Base-by-base conservation (phyloP, 2,113 vertebrate genomes). In the Suncus etruscus region DNA sequence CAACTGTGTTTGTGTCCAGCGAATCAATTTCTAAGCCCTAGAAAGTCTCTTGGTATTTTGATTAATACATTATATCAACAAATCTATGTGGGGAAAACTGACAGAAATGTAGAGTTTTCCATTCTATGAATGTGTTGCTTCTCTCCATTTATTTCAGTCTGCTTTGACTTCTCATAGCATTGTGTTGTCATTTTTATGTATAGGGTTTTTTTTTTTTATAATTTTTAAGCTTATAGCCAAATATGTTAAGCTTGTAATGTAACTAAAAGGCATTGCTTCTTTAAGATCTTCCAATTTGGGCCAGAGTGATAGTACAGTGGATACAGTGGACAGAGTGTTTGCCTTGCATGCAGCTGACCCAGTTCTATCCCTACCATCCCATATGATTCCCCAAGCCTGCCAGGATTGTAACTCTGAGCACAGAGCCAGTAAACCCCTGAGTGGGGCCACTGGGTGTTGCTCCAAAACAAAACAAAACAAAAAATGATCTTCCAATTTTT, bases 401-500 rank as follows among this genome's bases (percentile, higher is more conserved):
- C 51, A 54, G 51, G 51, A 54, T n/a, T n/a, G 51, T 54, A 54
- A 54, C 15, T 54, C 51, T 54, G 51, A 54, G 51, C 51, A 54
- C 15, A 39, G 39, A 39, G 39, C 39, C 39, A 39, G 39, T 39
- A 39, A 39, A 39, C 39, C 39, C 39, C 39, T 39, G 39, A 39
- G 39, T 39, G 39, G 39, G 39, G 39, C 39, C 51, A 15, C 51
- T 54, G 51, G 51, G 51, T 54, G 51, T 54, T 10, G 51, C 51
- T 2, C 10, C 10, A 54, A 54, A 54, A 54, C 10, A 12, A 54
- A 54, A 54, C 15, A 54, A 54, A 54, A 2, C 10, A 54, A 54
- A 12, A 54, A 87, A 91, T 86, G 65, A 77, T 27, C 72, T 95
- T 89, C 54, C 18, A 70, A 83, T 90, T 85, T 15, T 82, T 91